A percentile compares a stretch with the other conserved stretches of the same genome.
These are phyloP conservation scores for Zaprionus ghesquierei DNA, from an alignment of 1,140 invertebrate genomes.

Conservation along the genomic window DNA sequence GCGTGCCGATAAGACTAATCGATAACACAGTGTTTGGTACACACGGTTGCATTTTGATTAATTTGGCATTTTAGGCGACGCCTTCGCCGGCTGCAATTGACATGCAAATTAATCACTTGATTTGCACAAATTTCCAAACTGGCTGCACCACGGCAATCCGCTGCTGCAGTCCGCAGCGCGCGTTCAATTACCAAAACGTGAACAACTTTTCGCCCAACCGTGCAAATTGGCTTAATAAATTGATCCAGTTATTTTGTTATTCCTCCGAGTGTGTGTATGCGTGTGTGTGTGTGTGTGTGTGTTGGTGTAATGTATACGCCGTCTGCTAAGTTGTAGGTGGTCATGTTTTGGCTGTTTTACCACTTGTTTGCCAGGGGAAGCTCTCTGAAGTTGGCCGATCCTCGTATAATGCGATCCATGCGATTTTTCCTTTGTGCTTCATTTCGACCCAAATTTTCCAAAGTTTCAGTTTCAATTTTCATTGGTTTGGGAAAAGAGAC, in stretches of 20 bases:
- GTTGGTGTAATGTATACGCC: neutral
- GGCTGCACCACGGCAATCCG: too few species aligned
- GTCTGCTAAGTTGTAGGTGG: conserved; percentile 36
- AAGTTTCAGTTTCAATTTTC: conserved; percentile 12
- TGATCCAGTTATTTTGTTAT: conserved; percentile 29
- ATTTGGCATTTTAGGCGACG: conserved; percentile 33
- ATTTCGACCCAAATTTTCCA: conserved; percentile 29
- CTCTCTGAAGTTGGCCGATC: conserved; percentile 35
- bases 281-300: neutral
- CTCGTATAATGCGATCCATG: neutral
- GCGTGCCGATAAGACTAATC: conserved; percentile 1
- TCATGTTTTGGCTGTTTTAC: conserved; percentile 43
- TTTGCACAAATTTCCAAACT: conserved; percentile 45
- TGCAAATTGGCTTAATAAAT: conserved; percentile 49
- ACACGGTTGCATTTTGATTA: conserved; percentile 31
- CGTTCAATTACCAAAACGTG: conserved; percentile 31
- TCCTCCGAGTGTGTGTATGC: neutral
- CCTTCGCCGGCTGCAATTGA: conserved; percentile 5
- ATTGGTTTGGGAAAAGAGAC: conserved; percentile 5
- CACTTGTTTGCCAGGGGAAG: conserved; percentile 23
- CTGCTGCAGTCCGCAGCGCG: neutral
- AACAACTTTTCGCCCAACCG: conserved; percentile 21
- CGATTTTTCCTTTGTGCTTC: neutral
- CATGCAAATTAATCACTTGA: conserved; percentile 47
- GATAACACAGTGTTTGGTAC: neutral